Conservation (phyloP, 2,888 invertebrate species). For the Drosophila hamatofila region DNA sequence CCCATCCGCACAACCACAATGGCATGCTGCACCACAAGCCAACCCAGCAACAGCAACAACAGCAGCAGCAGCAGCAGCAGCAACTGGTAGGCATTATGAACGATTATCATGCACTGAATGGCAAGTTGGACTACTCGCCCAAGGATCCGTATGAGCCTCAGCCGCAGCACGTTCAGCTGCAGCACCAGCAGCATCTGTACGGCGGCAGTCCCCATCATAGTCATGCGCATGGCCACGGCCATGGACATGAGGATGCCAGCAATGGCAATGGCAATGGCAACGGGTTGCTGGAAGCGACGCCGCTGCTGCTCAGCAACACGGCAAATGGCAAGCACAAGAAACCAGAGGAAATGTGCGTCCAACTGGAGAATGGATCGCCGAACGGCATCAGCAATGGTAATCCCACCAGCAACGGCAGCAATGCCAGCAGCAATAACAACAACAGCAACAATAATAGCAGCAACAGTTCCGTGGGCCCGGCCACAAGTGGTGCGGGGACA, state of each 20-base stretch:
- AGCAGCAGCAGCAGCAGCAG: slow-evolving; percentile 78
- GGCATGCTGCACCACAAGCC: slow-evolving; percentile 71
- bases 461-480: slow-evolving; percentile 4
- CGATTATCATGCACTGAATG: slow-evolving; percentile 81
- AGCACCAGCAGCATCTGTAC: slow-evolving; percentile 81
- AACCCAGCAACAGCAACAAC: slow-evolving; percentile 31
- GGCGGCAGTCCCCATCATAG: slow-evolving; percentile 79
- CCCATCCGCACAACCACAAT: slow-evolving; percentile 58
- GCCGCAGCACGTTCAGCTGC: slow-evolving; percentile 57
- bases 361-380: slow-evolving; percentile 51
- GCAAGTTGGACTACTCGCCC: slow-evolving; percentile 83
- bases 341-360: slow-evolving; percentile 69
- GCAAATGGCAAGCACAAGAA: slow-evolving; percentile 67
- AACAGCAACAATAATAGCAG: slow-evolving; percentile 20
- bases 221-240: slow-evolving; percentile 48
- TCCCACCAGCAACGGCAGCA: slow-evolving; percentile 5
- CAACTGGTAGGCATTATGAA: slow-evolving; percentile 69
- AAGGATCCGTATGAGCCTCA: slow-evolving; percentile 82
- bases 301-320: slow-evolving; percentile 46
- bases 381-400: slow-evolving; percentile 44
- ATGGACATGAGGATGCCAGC: slow-evolving; percentile 49
- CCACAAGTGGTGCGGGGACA: slow-evolving; percentile 22
- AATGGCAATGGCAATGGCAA: slow-evolving; percentile 38
- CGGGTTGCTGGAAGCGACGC: slow-evolving; percentile 51
- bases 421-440: slow-evolving; percentile 3